A percentile compares a stretch with the other conserved stretches of the same genome.
Evolutionary conservation across 2,888 invertebrate genomes (phyloP).

Genomic region (Idaea dimidiata): DNA sequence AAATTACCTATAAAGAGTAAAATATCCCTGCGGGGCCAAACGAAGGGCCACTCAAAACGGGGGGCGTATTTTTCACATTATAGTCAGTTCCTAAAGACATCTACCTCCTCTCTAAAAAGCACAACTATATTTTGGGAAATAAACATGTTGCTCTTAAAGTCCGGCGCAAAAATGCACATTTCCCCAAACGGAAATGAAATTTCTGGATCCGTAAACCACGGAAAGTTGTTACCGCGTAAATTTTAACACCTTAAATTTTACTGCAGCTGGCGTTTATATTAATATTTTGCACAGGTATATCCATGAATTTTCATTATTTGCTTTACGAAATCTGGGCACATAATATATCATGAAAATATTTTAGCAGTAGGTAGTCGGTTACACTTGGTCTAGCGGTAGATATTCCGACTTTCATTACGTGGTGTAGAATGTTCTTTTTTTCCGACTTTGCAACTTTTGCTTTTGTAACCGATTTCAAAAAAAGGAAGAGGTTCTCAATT

Average conservation of each 20-base stretch:
- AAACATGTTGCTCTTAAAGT: not conserved
- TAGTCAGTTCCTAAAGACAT: not conserved
- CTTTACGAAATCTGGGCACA: not conserved
- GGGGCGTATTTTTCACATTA: no score
- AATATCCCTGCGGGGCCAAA: no score
- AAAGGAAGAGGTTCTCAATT: no score
- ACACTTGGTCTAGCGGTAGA: no score
- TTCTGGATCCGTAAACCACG: conserved; percentile 15
- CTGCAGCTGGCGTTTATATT: not conserved
- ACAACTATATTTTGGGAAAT: not conserved
- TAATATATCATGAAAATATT: not conserved
- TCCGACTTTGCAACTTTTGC: no score
- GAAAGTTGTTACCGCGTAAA: not conserved
- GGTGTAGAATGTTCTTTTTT: no score
- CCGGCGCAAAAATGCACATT: conserved; percentile 21
- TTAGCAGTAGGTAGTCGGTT: not conserved
- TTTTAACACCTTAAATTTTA: not conserved
- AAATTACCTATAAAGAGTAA: no score
- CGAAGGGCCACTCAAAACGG: no score
- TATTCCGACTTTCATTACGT: no score
- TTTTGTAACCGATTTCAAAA: no score
- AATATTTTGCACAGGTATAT: not conserved
- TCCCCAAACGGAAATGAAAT: conserved; percentile 42
- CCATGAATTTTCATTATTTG: not conserved
- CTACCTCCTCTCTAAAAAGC: not conserved